Conservation (phyloP, 2,888 invertebrate species). For the Perdita meconis region DNA sequence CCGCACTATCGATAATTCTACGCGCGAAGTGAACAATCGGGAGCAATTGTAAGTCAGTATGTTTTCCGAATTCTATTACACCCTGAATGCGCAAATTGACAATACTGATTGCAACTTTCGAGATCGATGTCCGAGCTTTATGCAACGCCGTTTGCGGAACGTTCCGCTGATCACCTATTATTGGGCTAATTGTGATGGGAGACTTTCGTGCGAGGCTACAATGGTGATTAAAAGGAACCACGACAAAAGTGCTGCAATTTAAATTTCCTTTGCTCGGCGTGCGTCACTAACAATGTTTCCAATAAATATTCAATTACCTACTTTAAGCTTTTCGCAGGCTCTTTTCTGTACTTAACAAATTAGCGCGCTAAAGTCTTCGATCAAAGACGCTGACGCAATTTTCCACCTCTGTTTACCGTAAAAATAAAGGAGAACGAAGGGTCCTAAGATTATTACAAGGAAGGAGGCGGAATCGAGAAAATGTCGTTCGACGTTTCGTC, state of each 20-base stretch:
- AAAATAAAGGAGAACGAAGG: no score
- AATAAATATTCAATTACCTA: no score
- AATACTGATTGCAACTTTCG: constrained; percentile 29
- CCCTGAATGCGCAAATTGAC: constrained; percentile 4
- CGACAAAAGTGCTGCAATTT: no score
- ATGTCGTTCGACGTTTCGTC: constrained; percentile 34
- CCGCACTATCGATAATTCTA: constrained; percentile 11
- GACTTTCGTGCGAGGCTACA: neutral
- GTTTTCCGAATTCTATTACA: constrained; percentile 29
- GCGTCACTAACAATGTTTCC: no score
- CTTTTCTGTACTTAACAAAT: no score
- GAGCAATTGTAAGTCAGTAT: constrained; percentile 34
- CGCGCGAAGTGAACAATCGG: constrained; percentile 27
- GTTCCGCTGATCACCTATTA: constrained; percentile 11
- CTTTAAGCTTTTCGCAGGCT: no score
- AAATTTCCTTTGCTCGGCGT: no score
- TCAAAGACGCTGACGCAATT: no score
- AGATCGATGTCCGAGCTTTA: constrained; percentile 4
- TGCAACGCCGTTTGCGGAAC: neutral
- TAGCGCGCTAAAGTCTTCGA: no score
- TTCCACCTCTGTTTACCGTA: neutral
- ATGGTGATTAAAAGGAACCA: no score
- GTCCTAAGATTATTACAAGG: neutral
- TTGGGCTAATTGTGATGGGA: constrained; percentile 1
- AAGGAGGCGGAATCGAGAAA: neutral